A percentile compares a stretch with the other conserved stretches of the same genome.
These are phyloP conservation scores for Apogon talboti DNA, from an alignment of 2,797 vertebrate genomes.

Conservation along the genomic window DNA sequence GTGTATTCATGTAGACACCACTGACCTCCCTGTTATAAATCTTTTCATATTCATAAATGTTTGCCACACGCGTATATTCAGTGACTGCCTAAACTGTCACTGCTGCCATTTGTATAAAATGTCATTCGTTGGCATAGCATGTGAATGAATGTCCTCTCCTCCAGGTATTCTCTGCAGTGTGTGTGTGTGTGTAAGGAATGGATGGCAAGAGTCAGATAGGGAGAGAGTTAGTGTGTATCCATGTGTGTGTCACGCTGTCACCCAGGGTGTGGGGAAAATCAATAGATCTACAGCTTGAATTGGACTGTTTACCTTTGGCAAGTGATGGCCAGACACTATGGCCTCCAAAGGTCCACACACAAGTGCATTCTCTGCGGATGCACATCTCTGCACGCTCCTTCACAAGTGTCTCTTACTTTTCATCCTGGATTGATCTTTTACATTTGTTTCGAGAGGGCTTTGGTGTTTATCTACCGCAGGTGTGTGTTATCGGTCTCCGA, in stretches of 20 bases:
- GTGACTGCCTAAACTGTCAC: conserved; percentile 44
- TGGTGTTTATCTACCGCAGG: conserved; percentile 5
- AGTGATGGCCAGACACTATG: conserved; percentile 62
- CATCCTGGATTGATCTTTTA: conserved; percentile 19
- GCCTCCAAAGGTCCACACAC: conserved; percentile 60
- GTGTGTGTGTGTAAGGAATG: conserved; percentile 28
- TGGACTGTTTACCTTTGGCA: conserved; percentile 72
- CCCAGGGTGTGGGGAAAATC: conserved; percentile 66
- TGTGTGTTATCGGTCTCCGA: background rate
- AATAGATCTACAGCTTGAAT: conserved; percentile 68
- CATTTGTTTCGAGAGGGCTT: conserved; percentile 11
- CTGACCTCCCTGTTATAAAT: conserved; percentile 52
- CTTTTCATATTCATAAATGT: conserved; percentile 50
- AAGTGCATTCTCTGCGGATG: conserved; percentile 34
- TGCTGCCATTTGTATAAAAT: conserved; percentile 63
- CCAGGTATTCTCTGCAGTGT: conserved; percentile 55
- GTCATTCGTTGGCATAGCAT: conserved; percentile 50
- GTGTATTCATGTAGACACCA: conserved; percentile 42
- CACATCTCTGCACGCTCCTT: conserved; percentile 3
- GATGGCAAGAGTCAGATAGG: conserved; percentile 37
- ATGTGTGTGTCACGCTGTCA: conserved; percentile 57
- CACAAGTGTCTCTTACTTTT: conserved; percentile 29
- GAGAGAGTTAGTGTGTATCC: conserved; percentile 24
- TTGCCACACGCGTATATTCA: conserved; percentile 46
- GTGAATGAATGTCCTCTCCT: conserved; percentile 61